Base-by-base conservation (phyloP, 1,140 invertebrate genomes). In the Sipha flava region DNA sequence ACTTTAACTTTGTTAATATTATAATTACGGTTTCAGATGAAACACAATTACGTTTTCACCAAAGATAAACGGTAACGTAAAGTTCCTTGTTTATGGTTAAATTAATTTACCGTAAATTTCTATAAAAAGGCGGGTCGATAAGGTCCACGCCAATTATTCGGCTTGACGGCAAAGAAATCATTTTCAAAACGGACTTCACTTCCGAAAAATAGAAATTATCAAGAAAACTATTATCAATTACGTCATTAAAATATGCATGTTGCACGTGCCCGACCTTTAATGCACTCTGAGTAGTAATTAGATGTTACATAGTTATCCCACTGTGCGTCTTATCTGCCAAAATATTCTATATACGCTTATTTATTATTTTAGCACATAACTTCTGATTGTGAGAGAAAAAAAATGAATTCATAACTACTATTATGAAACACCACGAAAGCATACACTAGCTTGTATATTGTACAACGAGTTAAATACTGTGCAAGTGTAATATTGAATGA, bases 181-280 rank as follows among this genome's bases (percentile, higher is more conserved):
- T 43, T 66, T 66, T 43, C 21, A 6, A 43, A 66, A 66, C 21
- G 64, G 43, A 26, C 64, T 66, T 66, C 14, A 66, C 14, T 66
- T 66, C n/a, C 64, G 37, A 43, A 66, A 66, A 66, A 31, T 18
- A 12, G n/a, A 21, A 66, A 16, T 43, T 43, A 66, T 66, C 64
- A 16, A 66, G 21, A 66, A 66, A 66, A 40, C 23, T 23, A 7
- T 66, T 66, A 66, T 66, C 64, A 43, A 43, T 66, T 66, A 43
- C 64, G 64, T 66, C 64, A 66, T 66, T 66, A 40, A 66, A 66
- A 66, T 43, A 40, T 66, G 64, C 64, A 66, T 21, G 34, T 43
- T 66, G 64, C 64, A 66, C 64, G 64, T 66, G 64, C 64, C 62
- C 64, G 64, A 66, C 64, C 64, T 66, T 66, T 66, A 43, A 43